Conservation (phyloP, 1,140 invertebrate genomes). For the Coelopa frigida region DNA sequence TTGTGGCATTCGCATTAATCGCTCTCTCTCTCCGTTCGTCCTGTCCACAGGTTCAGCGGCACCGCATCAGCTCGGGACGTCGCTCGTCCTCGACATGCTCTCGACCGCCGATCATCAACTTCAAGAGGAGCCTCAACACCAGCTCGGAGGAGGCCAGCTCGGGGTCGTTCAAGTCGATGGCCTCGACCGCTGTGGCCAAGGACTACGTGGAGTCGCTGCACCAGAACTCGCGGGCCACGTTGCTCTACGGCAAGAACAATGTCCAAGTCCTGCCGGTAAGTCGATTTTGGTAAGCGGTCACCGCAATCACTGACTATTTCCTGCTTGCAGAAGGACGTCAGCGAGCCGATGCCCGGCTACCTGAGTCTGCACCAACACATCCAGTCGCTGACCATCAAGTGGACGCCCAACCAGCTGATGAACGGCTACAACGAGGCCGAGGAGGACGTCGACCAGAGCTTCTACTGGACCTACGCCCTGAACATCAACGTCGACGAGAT, state of each 20-base stretch:
- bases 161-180: conserved; percentile 43
- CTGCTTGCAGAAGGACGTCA: conserved; percentile 59
- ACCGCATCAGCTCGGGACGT: conserved; percentile 68
- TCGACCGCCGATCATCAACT: conserved; percentile 66
- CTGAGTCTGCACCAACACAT: conserved; percentile 82
- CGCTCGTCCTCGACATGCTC: conserved; percentile 64
- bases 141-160: conserved; percentile 54
- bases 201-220: conserved; percentile 94
- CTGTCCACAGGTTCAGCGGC: conserved; percentile 56
- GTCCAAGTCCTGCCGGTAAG: conserved; percentile 76
- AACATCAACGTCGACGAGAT: conserved; percentile 83
- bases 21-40: conserved; percentile 19
- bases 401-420: conserved; percentile 90
- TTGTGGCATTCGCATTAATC: not conserved
- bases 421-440: conserved; percentile 70
- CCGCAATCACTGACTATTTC: not conserved
- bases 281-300: conserved; percentile 1
- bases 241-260: conserved; percentile 98
- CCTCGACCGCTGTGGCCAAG: conserved; percentile 61
- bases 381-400: conserved; percentile 65
- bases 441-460: conserved; percentile 65
- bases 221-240: conserved; percentile 80
- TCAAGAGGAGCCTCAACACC: conserved; percentile 57
- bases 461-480: conserved; percentile 86
- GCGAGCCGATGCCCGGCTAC: conserved; percentile 82